A percentile compares a stretch with the other conserved stretches of the same genome.
phyloP scores from a whole-genome alignment of 2,888 invertebrate genomes.

The Agrotis puta region DNA sequence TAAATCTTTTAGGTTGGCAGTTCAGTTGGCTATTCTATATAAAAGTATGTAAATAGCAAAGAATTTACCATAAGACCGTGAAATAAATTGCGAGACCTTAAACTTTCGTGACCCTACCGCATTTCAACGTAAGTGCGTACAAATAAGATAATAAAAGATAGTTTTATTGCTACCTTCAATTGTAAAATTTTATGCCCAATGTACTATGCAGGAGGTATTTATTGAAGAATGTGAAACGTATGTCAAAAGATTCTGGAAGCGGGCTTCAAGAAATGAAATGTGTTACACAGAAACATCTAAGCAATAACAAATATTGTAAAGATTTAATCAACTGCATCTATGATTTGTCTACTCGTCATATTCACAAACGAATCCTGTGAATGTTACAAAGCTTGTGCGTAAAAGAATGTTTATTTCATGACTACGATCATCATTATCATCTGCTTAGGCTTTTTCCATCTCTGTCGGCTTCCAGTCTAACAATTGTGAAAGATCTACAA shows the following conservation, averaged over 20 bases:
- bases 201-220: constrained; percentile 4
- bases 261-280: too few relatives aligned
- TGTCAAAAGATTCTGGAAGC: not conserved
- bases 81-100: constrained; percentile 73
- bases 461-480: not conserved
- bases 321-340: too few relatives aligned
- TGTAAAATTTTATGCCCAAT: constrained; percentile 39
- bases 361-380: too few relatives aligned
- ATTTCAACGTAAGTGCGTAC: constrained; percentile 59
- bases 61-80: constrained; percentile 67
- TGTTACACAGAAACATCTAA: too few relatives aligned
- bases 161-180: constrained; percentile 44
- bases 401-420: too few relatives aligned
- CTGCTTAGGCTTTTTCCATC: not conserved
- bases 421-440: not conserved
- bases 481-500: too few relatives aligned
- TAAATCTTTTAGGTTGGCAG: not conserved
- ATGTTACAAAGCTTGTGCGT: too few relatives aligned
- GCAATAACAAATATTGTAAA: too few relatives aligned
- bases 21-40: constrained; percentile 24
- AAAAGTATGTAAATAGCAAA: constrained; percentile 61
- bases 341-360: too few relatives aligned
- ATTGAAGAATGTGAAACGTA: constrained; percentile 11
- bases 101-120: constrained; percentile 67
- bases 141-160: constrained; percentile 61